Base-by-base conservation (phyloP, 1,140 invertebrate species). In the Sarcophaga peregrina region DNA sequence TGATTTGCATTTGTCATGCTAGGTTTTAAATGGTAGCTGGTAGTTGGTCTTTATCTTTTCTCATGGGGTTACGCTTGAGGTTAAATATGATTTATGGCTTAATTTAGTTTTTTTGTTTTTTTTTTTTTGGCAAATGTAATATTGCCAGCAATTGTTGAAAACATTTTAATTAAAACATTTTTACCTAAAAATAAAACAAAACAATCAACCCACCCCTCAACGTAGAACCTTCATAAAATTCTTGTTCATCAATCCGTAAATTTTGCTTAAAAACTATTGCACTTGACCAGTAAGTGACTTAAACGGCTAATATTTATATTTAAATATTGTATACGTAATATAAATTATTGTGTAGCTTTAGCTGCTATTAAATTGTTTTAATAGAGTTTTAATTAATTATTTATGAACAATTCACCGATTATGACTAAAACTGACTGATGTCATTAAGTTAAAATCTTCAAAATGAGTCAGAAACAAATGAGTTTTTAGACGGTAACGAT, bases 361-460 rank as follows among this genome's bases (percentile, higher is more conserved):
- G 52, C 52, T 68, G 58, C 20, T 68, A 20, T 68, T 68, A 68
- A 68, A 68, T 68, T 68, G 20, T 68, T 68, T 20, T 20, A 68
- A 68, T 68, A 68, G 58, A 68, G n/a, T 68, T 68, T 68, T 68
- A 68, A 68, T 68, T 68, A 68, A 68, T 68, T 68, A 68, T 68
- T 68, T 68, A 37, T 20, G 8, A n/a, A 20, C 7, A 68, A 68
- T 68, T 68, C 17, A 20, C 20, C 25, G 17, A 68, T 68, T 68
- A 58, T 11, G 8, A 68, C 54, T 62, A 15, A 68, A 68, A 68
- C 58, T 68, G 58, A 68, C 58, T 68, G 58, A 68, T 68, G 58
- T 68, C 58, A 68, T 68, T n/a, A 20, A 62, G 8, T 68, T n/a
- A 37, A 37, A 37, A 37, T 37, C 25, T 37, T 37, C 4, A 37